These are phyloP conservation scores for Drosophila chauvacae DNA, from an alignment of 1,140 invertebrate species.

Conservation along the genomic window DNA sequence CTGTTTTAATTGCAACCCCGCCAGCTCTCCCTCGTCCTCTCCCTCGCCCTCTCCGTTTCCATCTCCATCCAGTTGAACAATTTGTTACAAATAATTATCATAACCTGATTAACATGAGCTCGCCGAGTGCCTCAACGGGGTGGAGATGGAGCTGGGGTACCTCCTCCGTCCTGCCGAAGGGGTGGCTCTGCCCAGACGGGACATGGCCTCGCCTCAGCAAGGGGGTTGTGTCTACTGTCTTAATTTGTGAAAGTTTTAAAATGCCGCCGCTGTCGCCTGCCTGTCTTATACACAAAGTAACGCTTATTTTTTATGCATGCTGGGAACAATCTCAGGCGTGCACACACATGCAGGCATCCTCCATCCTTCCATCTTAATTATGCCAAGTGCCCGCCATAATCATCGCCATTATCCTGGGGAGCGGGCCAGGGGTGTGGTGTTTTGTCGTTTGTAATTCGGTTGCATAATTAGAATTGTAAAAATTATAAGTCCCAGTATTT, in stretches of 20 bases:
- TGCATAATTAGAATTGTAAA: constrained; percentile 82
- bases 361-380: constrained; percentile 68
- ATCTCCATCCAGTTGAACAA: constrained; percentile 45
- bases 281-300: constrained; percentile 10
- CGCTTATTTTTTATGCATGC: constrained; percentile 79
- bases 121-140: constrained; percentile 25
- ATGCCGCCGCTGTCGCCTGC: constrained; percentile 61
- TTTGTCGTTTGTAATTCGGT: constrained; percentile 68
- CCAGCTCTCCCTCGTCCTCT: neutral
- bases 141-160: neutral
- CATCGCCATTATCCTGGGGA: constrained; percentile 26
- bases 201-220: neutral
- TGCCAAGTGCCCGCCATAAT: constrained; percentile 69
- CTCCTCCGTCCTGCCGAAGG: constrained; percentile 1
- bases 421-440: constrained; percentile 1
- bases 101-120: constrained; percentile 84
- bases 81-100: constrained; percentile 85
- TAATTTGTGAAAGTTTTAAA: constrained; percentile 82
- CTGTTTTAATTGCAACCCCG: constrained; percentile 73
- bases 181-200: constrained; percentile 17
- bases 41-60: neutral
- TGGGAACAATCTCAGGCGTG: constrained; percentile 73
- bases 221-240: constrained; percentile 44
- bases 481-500: constrained; percentile 47
- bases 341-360: constrained; percentile 40